Percentiles rank a stretch among this genome's conserved stretches.
Conservation (phyloP, 1,140 invertebrate species). For the Stenopsyche tienmushanensis region DNA sequence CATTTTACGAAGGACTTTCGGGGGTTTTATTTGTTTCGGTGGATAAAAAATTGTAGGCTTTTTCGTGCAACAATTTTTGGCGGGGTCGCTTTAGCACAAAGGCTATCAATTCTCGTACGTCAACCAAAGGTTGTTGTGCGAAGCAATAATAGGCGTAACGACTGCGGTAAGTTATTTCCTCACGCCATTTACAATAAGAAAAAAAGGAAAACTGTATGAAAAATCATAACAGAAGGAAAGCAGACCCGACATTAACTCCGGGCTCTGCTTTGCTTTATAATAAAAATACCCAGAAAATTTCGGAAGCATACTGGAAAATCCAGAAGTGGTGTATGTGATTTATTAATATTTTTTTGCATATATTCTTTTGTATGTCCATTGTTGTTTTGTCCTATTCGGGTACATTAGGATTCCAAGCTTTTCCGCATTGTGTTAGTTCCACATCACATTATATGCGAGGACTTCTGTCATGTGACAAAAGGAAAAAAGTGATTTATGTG, state of each 20-base stretch:
- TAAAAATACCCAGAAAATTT: conserved; percentile 24
- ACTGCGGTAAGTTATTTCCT: conserved; percentile 23
- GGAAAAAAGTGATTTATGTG: conserved; percentile 18
- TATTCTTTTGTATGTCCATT: conserved; percentile 9
- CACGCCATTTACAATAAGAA: conserved; percentile 22
- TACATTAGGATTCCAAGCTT: conserved; percentile 20
- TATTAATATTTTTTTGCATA: conserved; percentile 28
- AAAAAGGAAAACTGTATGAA: conserved; percentile 24
- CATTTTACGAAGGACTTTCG: too few species aligned
- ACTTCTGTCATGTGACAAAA: conserved; percentile 14
- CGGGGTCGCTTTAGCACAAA: too few species aligned
- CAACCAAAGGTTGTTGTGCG: conserved; percentile 16
- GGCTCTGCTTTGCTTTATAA: conserved; percentile 13
- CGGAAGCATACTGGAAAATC: conserved; percentile 14
- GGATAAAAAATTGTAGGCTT: too few species aligned
- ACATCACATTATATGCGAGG: conserved; percentile 23
- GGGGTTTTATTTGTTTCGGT: too few species aligned
- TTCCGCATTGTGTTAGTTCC: conserved; percentile 31
- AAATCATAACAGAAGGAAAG: conserved; percentile 27
- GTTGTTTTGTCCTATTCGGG: conserved; percentile 9
- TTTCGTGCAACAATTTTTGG: too few species aligned
- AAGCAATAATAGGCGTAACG: conserved; percentile 26
- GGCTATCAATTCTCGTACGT: conserved; percentile 4
- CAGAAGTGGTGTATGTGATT: conserved; percentile 21
- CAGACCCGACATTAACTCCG: conserved; percentile 15